A percentile compares a stretch with the other conserved stretches of the same genome.
Evolutionary conservation across 1,140 invertebrate genomes (phyloP).

Genomic region (Leptinotarsa lineolata): DNA sequence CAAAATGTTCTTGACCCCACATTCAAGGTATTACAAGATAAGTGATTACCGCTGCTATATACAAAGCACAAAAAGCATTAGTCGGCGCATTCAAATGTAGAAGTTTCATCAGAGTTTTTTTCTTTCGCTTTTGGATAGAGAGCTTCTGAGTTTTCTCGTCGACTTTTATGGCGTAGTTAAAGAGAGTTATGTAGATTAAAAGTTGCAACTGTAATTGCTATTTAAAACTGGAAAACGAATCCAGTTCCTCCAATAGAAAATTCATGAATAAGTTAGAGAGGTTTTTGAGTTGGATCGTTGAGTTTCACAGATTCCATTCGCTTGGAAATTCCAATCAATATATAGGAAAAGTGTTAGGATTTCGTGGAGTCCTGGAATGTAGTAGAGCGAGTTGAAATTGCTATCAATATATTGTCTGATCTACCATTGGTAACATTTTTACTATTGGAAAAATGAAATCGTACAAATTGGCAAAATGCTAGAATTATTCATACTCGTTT

Average conservation of each 20-base stretch:
- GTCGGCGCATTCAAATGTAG: constrained; percentile 43
- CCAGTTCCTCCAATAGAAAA: constrained; percentile 35
- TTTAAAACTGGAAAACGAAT: constrained; percentile 54
- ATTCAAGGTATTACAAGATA: not conserved
- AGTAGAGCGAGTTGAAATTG: no score
- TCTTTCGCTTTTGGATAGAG: constrained; percentile 50
- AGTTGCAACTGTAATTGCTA: constrained; percentile 59
- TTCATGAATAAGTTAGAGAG: constrained; percentile 17
- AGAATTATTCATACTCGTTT: no score
- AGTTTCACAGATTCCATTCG: not conserved
- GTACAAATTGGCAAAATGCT: no score
- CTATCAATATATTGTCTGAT: no score
- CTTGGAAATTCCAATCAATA: not conserved
- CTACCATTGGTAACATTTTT: no score
- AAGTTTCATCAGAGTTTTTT: constrained; percentile 46
- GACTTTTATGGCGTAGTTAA: constrained; percentile 55
- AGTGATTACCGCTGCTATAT: not conserved
- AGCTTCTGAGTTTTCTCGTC: constrained; percentile 53
- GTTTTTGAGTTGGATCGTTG: not conserved
- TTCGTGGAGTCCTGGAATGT: no score
- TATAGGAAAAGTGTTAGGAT: not conserved
- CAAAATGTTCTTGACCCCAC: no score
- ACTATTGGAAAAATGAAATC: no score
- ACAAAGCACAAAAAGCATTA: not conserved
- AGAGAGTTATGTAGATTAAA: constrained; percentile 58